phyloP scores from a whole-genome alignment of 2,113 vertebrate genomes.

The Aptenodytes patagonicus region DNA sequence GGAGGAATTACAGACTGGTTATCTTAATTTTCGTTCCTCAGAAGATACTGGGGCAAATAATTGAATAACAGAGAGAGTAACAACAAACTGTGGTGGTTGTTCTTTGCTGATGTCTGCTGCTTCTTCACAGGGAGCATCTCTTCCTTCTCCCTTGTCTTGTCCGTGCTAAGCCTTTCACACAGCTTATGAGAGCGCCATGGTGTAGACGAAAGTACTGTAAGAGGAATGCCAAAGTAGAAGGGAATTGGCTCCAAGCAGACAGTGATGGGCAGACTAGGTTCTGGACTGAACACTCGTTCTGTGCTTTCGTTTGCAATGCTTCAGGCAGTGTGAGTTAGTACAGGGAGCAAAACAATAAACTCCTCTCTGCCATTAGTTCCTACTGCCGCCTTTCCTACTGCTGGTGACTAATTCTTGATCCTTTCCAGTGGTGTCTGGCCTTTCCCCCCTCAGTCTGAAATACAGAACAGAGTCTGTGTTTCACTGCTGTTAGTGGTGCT shows the following conservation, averaged over 20 bases:
- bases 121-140: neutral
- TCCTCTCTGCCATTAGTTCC: neutral
- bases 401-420: neutral
- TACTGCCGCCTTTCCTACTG: neutral
- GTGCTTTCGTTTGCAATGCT: neutral
- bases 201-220: neutral
- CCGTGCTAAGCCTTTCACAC: neutral
- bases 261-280: neutral
- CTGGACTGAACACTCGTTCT: neutral
- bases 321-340: neutral
- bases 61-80: neutral
- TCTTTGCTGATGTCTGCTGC: neutral
- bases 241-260: neutral
- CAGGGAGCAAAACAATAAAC: neutral
- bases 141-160: neutral
- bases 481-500: neutral
- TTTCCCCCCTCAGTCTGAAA: neutral
- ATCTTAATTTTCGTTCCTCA: neutral
- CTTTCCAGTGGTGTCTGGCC: neutral
- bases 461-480: neutral
- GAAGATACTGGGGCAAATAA: neutral
- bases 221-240: neutral
- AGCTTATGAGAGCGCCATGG: accelerated
- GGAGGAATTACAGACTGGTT: neutral
- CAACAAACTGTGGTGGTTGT: neutral